Percentiles rank a stretch among this genome's conserved stretches.
Conservation (phyloP, 2,888 invertebrate genomes). For the Drosophila silvestris region DNA sequence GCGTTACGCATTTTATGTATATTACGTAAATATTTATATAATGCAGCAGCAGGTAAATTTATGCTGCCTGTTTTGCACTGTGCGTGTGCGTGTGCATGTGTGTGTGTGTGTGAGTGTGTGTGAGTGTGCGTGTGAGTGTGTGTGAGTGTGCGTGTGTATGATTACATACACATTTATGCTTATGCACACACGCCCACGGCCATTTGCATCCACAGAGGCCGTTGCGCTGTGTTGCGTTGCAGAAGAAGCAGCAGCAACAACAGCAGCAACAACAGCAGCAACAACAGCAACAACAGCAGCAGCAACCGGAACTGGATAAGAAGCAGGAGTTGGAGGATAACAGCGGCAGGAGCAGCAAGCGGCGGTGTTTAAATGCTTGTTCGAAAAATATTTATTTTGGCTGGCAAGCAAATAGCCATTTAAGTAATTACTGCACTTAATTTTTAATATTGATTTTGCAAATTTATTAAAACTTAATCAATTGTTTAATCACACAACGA, state of each 20-base stretch:
- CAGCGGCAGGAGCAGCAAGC: neutral
- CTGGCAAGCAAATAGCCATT: slow-evolving; percentile 74
- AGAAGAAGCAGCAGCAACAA: neutral
- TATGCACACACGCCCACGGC: slow-evolving; percentile 62
- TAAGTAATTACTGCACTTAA: slow-evolving; percentile 80
- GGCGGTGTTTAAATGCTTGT: slow-evolving; percentile 67
- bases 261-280: neutral
- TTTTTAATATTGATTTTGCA: slow-evolving; percentile 81
- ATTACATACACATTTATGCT: slow-evolving; percentile 38
- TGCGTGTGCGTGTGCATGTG: slow-evolving; percentile 17
- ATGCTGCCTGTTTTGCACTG: slow-evolving; percentile 32
- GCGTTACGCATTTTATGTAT: slow-evolving; percentile 82
- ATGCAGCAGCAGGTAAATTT: slow-evolving; percentile 79
- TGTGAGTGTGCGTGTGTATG: slow-evolving; percentile 23
- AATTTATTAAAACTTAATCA: slow-evolving; percentile 81
- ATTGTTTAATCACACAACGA: slow-evolving; percentile 71
- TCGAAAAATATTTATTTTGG: slow-evolving; percentile 78
- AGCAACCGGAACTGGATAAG: slow-evolving; percentile 7
- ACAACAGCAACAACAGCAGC: neutral
- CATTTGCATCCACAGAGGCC: slow-evolving; percentile 37
- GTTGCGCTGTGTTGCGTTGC: slow-evolving; percentile 13
- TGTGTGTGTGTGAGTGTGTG: neutral
- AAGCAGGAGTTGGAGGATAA: neutral
- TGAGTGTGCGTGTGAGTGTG: neutral
- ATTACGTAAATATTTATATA: slow-evolving; percentile 83